Evolutionary conservation across 2,113 vertebrate genomes (phyloP).

Genomic region (Pollachius pollachius): DNA sequence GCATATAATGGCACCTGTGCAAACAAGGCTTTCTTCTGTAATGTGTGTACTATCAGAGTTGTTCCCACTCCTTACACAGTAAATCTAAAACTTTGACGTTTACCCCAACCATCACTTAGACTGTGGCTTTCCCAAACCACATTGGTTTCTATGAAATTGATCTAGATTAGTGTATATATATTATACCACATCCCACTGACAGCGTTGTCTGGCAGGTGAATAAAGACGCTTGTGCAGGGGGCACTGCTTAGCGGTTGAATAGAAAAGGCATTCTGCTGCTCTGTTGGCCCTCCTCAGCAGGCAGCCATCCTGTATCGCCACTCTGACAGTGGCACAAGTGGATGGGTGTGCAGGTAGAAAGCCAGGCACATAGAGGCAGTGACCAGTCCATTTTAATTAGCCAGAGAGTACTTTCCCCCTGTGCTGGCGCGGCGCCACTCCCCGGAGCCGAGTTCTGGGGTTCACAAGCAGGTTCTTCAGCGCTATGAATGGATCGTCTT

Average conservation of each 20-base stretch:
- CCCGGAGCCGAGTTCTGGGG: slow-evolving; percentile 69
- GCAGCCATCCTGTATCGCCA: slow-evolving; percentile 23
- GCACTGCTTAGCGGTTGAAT: slow-evolving; percentile 10
- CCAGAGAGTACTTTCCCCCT: slow-evolving; percentile 49
- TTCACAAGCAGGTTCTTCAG: slow-evolving; percentile 70
- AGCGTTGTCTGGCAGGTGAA: slow-evolving; percentile 20
- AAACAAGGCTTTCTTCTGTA: slow-evolving; percentile 64
- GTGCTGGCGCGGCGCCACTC: slow-evolving; percentile 63
- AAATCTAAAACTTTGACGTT: slow-evolving; percentile 31
- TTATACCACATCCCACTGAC: neutral
- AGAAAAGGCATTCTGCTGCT: neutral
- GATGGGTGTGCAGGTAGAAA: slow-evolving; percentile 57
- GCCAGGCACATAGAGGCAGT: slow-evolving; percentile 48
- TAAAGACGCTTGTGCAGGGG: neutral
- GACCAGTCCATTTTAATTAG: slow-evolving; percentile 68
- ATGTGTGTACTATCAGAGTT: slow-evolving; percentile 42
- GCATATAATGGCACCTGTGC: slow-evolving; percentile 69
- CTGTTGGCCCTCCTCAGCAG: slow-evolving; percentile 1
- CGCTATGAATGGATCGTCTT: slow-evolving; percentile 73
- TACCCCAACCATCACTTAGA: too few species aligned
- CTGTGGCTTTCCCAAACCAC: too few species aligned
- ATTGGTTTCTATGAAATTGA: neutral
- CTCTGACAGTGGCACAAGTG: slow-evolving; percentile 28
- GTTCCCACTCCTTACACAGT: slow-evolving; percentile 40
- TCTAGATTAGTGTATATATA: neutral